Evolutionary conservation across 2,113 vertebrate genomes (phyloP).

Genomic region (Cyprinodon variegatus): DNA sequence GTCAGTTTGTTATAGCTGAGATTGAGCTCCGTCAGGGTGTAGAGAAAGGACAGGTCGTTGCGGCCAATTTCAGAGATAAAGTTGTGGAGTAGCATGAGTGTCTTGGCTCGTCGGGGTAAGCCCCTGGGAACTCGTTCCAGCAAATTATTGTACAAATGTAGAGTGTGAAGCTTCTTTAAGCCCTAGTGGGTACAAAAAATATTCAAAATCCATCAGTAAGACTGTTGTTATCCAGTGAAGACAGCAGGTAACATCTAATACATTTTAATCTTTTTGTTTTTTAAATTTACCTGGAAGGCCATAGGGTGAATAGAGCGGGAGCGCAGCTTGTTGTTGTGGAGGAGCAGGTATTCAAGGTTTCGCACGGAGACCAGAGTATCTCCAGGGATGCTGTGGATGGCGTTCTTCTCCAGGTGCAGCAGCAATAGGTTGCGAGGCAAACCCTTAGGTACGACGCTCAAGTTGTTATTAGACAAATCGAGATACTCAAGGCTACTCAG

Average conservation of each 20-base stretch:
- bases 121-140: slow-evolving; percentile 91
- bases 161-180: slow-evolving; percentile 94
- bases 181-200: slow-evolving; percentile 67
- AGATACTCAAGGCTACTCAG: slow-evolving; percentile 92
- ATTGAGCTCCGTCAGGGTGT: slow-evolving; percentile 94
- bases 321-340: slow-evolving; percentile 93
- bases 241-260: background rate
- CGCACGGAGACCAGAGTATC: slow-evolving; percentile 87
- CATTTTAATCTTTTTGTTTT: background rate
- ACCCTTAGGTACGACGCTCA: slow-evolving; percentile 88
- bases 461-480: slow-evolving; percentile 97
- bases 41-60: slow-evolving; percentile 89
- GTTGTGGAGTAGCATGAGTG: slow-evolving; percentile 96
- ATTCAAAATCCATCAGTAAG: background rate
- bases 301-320: slow-evolving; percentile 87
- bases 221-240: background rate
- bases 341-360: slow-evolving; percentile 93
- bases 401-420: slow-evolving; percentile 95
- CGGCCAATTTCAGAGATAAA: slow-evolving; percentile 89
- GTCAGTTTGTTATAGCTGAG: slow-evolving; percentile 97
- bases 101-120: slow-evolving; percentile 91
- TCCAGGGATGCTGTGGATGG: slow-evolving; percentile 84
- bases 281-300: slow-evolving; percentile 82
- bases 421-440: slow-evolving; percentile 92
- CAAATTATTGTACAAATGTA: slow-evolving; percentile 96